These are phyloP conservation scores for Chionoecetes opilio DNA, from an alignment of 1,140 invertebrate species.

Conservation along the genomic window DNA sequence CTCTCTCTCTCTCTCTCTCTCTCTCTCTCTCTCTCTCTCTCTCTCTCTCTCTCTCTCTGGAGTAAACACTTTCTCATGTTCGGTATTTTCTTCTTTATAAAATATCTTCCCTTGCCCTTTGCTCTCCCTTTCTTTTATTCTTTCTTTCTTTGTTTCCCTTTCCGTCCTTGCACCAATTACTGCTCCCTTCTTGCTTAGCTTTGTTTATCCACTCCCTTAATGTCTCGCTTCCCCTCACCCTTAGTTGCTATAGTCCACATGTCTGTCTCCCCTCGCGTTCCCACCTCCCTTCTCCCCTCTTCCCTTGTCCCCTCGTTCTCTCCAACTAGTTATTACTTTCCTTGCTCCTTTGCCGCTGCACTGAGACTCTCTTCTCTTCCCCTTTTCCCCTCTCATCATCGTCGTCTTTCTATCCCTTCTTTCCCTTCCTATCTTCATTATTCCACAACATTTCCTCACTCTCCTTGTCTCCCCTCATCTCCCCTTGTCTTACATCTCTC, in stretches of 20 bases:
- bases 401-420: conserved; percentile 34
- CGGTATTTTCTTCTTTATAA: neutral
- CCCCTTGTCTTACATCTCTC: conserved; percentile 43
- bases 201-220: conserved; percentile 29
- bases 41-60: neutral
- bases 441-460: conserved; percentile 32
- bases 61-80: neutral
- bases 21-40: conserved; percentile 27
- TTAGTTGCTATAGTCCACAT: conserved; percentile 1
- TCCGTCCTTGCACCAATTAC: neutral
- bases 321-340: conserved; percentile 15
- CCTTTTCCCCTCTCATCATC: neutral
- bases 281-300: neutral
- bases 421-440: neutral
- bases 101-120: neutral
- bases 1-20: conserved; percentile 18
- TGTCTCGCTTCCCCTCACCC: conserved; percentile 2
- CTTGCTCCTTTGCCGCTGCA: neutral
- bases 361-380: conserved; percentile 18
- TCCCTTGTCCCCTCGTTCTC: conserved; percentile 33
- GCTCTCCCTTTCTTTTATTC: neutral
- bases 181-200: neutral
- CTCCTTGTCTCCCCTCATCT: conserved; percentile 39
- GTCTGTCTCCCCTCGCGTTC: neutral
- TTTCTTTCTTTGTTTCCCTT: neutral